Base-by-base conservation (phyloP, 2,888 invertebrate genomes). In the Mesodorylaimus sp. region DNA sequence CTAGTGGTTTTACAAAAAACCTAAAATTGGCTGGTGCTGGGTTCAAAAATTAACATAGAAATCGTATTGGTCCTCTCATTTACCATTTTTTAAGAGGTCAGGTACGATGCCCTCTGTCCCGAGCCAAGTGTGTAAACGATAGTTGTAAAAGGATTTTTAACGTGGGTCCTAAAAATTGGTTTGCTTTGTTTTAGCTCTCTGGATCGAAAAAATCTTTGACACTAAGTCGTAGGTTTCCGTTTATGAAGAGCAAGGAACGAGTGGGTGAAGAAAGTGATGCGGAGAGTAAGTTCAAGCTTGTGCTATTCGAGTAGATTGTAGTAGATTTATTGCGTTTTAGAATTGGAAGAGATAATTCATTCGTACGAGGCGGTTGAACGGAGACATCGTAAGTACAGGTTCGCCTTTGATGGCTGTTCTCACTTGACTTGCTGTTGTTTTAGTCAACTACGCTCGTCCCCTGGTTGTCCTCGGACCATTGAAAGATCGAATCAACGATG, bases 191-290 rank as follows among this genome's bases (percentile, higher is more conserved):
- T 32, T 28, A 64, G 42, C 57, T 63, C 26, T 13, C 16, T 21
- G 63, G 65, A 38, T 59, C 59, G 76, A 91, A 93, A 79, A 91
- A 93, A 73, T 93, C 95, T 66, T 83, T 95, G 65, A 89, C 91
- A 52, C 95, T 97, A 74, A 91, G 91, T 66, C 78, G 93, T 70
- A 87, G 85, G 71, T 93, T 97, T 73, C 95, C 95, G 37, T 97
- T 97, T 73, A 93, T 95, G 84, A 97, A 97, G 77, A 91, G 91
- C 74, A 87, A 91, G 75, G 95, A 97, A 70, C 88, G 91, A 67
- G 55, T 65, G 42, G 62, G 63, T 52, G 88, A 91, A 72, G 89
- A 93, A 66, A 89, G 88, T 60, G 87, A 87, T 68, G 87, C 86
- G 76, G 89, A 91, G 80, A 87, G 91, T 91, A 78, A 84, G 89